These are phyloP conservation scores for Crepidodera aurea DNA, from an alignment of 2,888 invertebrate species.

Conservation along the genomic window DNA sequence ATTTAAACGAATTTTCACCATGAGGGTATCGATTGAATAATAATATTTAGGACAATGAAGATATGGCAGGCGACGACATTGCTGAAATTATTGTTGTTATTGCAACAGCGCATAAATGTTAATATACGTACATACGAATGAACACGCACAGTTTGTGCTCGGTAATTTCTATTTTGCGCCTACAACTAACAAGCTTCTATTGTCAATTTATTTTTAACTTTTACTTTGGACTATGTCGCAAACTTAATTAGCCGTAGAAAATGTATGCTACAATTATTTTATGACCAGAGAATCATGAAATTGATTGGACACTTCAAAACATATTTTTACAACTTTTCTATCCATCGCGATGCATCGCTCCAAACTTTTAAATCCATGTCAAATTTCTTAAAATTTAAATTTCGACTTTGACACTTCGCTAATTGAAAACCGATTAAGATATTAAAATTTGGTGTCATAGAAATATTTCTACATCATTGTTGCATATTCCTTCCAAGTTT, in stretches of 20 bases:
- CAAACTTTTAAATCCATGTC: too few relatives aligned
- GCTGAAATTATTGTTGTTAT: constrained; percentile 7
- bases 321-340: too few relatives aligned
- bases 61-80: neutral
- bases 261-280: too few relatives aligned
- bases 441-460: too few relatives aligned
- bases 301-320: too few relatives aligned
- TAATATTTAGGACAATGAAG: constrained; percentile 10
- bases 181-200: neutral
- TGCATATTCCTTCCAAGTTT: too few relatives aligned
- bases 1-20: neutral
- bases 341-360: too few relatives aligned
- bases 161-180: neutral
- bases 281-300: too few relatives aligned
- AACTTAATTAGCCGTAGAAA: neutral
- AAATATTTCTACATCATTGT: too few relatives aligned
- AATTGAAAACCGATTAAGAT: too few relatives aligned
- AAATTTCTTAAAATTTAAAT: too few relatives aligned
- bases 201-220: constrained; percentile 8
- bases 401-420: too few relatives aligned
- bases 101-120: constrained; percentile 3
- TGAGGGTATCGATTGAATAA: constrained; percentile 24
- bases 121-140: neutral
- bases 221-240: constrained; percentile 1
- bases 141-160: neutral